These are phyloP conservation scores for Synanthedon andrenaeformis DNA, from an alignment of 2,888 invertebrate species.

Conservation along the genomic window DNA sequence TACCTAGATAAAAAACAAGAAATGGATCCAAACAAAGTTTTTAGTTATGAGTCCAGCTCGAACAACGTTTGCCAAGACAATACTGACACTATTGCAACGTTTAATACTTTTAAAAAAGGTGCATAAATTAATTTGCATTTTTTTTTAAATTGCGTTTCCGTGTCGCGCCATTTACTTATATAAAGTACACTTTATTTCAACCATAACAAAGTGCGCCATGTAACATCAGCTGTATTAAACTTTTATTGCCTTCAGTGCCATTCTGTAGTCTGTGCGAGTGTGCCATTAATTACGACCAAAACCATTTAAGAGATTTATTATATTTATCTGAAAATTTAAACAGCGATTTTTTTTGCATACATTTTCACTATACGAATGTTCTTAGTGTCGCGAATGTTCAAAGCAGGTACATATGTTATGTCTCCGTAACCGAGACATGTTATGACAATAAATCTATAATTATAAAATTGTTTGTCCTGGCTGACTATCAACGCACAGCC, in stretches of 20 bases:
- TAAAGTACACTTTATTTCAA: slow-evolving; percentile 20
- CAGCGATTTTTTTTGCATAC: slow-evolving; percentile 27
- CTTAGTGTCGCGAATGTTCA: background rate
- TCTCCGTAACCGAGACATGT: too few species aligned
- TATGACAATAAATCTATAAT: too few species aligned
- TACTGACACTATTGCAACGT: too few species aligned
- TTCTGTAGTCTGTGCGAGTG: slow-evolving; percentile 49
- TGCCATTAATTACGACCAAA: slow-evolving; percentile 56
- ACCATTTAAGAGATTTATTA: slow-evolving; percentile 60
- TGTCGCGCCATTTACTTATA: slow-evolving; percentile 21
- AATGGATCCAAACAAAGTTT: too few species aligned
- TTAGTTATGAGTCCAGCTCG: too few species aligned
- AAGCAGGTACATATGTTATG: background rate
- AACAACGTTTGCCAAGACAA: too few species aligned
- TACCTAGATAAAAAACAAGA: too few species aligned
- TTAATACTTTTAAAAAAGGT: too few species aligned
- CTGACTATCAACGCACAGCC: too few species aligned
- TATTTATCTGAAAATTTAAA: slow-evolving; percentile 44
- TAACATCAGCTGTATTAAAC: slow-evolving; percentile 50
- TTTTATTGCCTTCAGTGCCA: slow-evolving; percentile 53
- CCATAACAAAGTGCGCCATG: slow-evolving; percentile 43
- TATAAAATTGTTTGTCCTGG: too few species aligned
- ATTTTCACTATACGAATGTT: slow-evolving; percentile 10
- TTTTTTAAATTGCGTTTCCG: slow-evolving; percentile 33
- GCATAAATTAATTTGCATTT: slow-evolving; percentile 24